These are phyloP conservation scores for Morphnarchus princeps DNA, from an alignment of 2,113 vertebrate species.

Conservation along the genomic window DNA sequence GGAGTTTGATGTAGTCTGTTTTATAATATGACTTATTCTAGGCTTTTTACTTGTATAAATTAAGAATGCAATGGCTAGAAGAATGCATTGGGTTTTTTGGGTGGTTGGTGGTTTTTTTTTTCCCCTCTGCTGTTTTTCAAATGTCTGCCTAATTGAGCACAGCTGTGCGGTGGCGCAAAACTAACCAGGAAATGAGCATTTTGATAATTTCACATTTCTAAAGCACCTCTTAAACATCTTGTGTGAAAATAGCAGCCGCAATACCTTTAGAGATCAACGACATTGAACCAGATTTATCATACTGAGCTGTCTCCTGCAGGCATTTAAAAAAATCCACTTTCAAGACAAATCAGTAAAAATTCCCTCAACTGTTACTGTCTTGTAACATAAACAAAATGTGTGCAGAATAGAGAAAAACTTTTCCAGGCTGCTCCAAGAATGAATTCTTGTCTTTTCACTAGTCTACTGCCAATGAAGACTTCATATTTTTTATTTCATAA, in stretches of 20 bases:
- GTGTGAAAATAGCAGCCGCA: constrained; percentile 29
- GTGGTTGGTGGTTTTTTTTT: background rate
- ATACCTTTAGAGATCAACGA: constrained; percentile 51
- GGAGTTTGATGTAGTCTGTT: background rate
- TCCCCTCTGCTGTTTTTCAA: constrained; percentile 35
- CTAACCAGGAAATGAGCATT: constrained; percentile 69
- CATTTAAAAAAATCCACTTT: constrained; percentile 43
- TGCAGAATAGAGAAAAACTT: constrained; percentile 1
- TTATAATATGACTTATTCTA: background rate
- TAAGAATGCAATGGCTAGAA: background rate
- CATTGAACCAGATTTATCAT: constrained; percentile 34
- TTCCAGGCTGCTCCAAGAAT: background rate
- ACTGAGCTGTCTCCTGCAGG: constrained; percentile 10
- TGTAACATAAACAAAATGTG: constrained; percentile 34
- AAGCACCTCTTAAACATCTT: constrained; percentile 58
- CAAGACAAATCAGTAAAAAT: constrained; percentile 2
- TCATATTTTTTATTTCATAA: constrained; percentile 42
- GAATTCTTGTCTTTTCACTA: background rate
- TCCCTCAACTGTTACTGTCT: constrained; percentile 9
- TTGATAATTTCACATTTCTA: constrained; percentile 68
- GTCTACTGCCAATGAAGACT: constrained; percentile 15
- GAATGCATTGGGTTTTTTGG: background rate
- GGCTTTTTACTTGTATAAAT: background rate
- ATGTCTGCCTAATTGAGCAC: constrained; percentile 65
- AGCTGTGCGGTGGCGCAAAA: constrained; percentile 62